Evolutionary conservation across 1,140 invertebrate species (phyloP).

Genomic region (Monomorium pharaonis): DNA sequence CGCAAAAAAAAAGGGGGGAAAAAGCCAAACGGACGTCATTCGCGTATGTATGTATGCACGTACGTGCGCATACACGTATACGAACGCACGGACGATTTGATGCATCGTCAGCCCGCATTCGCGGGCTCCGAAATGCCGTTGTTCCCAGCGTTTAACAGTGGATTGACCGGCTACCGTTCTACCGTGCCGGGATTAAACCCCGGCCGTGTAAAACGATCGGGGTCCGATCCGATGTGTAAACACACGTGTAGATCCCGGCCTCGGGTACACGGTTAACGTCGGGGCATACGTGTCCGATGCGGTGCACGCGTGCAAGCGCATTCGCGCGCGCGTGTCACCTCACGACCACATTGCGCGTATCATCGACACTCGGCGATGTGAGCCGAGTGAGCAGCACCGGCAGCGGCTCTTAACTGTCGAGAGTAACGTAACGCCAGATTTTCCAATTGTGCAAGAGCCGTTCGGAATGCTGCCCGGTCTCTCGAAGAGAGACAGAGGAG

Average conservation of each 20-base stretch:
- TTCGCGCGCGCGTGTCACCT: conserved; percentile 4
- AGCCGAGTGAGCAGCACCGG: not conserved
- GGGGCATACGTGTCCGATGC: conserved; percentile 2
- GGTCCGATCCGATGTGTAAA: conserved; percentile 51
- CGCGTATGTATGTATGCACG: not conserved
- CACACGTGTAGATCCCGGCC: conserved; percentile 57
- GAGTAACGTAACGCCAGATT: conserved; percentile 7
- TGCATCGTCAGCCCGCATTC: not conserved
- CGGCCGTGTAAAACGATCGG: conserved; percentile 53
- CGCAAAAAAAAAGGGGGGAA: not conserved
- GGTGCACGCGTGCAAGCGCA: conserved; percentile 16
- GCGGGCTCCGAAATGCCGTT: conserved; percentile 38
- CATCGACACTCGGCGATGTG: conserved; percentile 26
- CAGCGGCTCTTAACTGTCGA: conserved; percentile 23
- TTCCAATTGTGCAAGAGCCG: not conserved
- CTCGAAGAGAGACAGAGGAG: not conserved
- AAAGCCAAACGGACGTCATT: not conserved
- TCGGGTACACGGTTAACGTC: conserved; percentile 43
- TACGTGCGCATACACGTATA: no score
- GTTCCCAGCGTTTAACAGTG: conserved; percentile 55
- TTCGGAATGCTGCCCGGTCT: not conserved
- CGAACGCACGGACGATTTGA: not conserved
- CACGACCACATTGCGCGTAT: conserved; percentile 37
- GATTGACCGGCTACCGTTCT: conserved; percentile 50
- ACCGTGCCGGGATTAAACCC: conserved; percentile 56